phyloP scores from a whole-genome alignment of 1,140 invertebrate species.

The Heliconius himera region DNA sequence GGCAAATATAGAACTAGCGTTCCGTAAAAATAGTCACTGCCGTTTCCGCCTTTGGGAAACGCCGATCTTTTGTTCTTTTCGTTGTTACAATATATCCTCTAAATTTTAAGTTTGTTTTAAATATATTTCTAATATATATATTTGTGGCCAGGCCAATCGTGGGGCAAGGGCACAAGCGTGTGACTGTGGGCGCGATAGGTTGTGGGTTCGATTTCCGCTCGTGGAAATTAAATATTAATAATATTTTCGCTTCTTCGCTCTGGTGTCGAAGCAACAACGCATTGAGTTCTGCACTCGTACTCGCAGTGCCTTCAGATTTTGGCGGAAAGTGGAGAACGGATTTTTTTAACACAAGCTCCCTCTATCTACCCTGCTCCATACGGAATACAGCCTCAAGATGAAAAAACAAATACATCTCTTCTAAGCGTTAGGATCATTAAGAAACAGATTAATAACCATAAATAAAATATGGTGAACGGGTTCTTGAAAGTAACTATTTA shows the following conservation, averaged over 20 bases:
- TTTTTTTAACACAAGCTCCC: no score
- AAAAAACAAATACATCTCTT: neutral
- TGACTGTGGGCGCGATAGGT: no score
- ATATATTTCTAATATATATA: neutral
- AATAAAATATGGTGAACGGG: neutral
- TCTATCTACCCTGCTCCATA: no score
- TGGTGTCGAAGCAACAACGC: no score
- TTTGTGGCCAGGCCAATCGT: neutral
- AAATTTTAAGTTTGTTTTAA: constrained; percentile 10
- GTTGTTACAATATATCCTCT: constrained; percentile 15
- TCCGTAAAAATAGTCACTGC: constrained; percentile 70
- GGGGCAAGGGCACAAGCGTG: no score
- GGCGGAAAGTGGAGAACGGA: no score
- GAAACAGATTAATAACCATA: neutral
- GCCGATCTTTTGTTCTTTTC: constrained; percentile 65
- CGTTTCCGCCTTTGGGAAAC: constrained; percentile 73
- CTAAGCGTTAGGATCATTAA: neutral
- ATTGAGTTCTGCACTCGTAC: no score
- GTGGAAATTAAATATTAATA: no score
- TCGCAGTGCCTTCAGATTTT: no score
- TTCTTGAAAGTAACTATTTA: neutral
- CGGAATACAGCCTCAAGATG: no score
- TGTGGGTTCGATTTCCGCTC: no score
- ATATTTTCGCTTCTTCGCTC: no score
- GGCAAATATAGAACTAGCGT: constrained; percentile 58